Percentiles rank a stretch among this genome's conserved stretches.
Conservation (phyloP, 2,888 invertebrate genomes). For the Eupithecia insigniata region DNA sequence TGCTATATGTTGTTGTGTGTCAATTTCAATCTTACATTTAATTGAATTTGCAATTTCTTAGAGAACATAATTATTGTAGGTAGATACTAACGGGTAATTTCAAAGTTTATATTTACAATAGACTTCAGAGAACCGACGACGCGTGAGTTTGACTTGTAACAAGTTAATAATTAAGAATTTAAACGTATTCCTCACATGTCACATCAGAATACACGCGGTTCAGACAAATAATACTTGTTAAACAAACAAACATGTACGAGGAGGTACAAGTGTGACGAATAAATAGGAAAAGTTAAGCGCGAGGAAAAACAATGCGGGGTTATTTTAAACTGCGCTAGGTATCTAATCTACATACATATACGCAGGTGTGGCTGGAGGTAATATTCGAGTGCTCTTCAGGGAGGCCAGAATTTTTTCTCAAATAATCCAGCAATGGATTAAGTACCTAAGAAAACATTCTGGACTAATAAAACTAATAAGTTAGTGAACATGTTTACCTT, state of each 20-base stretch:
- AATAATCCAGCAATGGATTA: no score
- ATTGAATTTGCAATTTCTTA: neutral
- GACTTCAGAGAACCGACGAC: neutral
- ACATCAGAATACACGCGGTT: constrained; percentile 27
- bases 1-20: neutral
- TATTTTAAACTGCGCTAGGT: constrained; percentile 48
- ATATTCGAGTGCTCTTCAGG: neutral
- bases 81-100: no score
- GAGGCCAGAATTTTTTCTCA: neutral
- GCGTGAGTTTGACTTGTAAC: neutral
- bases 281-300: constrained; percentile 64
- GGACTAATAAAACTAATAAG: no score
- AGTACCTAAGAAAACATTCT: no score
- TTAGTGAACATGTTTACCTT: no score
- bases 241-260: neutral
- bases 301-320: constrained; percentile 55
- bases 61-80: neutral
- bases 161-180: constrained; percentile 42
- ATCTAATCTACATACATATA: no score
- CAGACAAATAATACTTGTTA: constrained; percentile 42
- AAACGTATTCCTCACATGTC: constrained; percentile 36
- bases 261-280: constrained; percentile 34
- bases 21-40: neutral
- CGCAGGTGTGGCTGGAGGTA: neutral
- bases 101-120: neutral